phyloP scores from a whole-genome alignment of 2,113 vertebrate species.

The Actinemys pallida region DNA sequence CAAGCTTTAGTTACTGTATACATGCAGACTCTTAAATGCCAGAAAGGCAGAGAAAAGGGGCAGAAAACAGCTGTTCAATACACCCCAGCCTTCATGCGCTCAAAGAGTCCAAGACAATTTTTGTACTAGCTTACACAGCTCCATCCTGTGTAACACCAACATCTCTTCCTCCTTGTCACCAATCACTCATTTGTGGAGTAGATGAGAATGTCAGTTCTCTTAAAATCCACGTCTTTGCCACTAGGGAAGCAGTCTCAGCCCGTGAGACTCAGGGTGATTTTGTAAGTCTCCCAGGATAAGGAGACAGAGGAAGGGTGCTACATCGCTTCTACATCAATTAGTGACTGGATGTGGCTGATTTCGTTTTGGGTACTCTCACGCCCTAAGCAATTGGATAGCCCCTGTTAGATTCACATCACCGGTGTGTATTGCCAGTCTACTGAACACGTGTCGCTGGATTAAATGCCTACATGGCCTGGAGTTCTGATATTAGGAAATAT shows the following conservation, averaged over 20 bases:
- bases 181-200: too few species aligned
- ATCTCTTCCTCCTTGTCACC: not conserved
- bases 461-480: too few species aligned
- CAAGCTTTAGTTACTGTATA: not conserved
- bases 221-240: not conserved
- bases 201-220: not conserved
- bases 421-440: not conserved
- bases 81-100: not conserved
- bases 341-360: not conserved
- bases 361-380: not conserved
- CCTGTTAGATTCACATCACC: not conserved
- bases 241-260: not conserved
- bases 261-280: not conserved
- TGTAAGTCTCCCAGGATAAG: not conserved
- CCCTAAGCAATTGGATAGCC: not conserved
- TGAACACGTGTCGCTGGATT: not conserved
- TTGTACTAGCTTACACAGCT: not conserved
- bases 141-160: not conserved
- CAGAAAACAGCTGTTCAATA: not conserved
- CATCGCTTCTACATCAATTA: not conserved
- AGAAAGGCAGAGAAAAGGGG: not conserved
- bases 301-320: not conserved
- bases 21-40: not conserved
- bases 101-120: not conserved
- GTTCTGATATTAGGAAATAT: too few species aligned